Evolutionary conservation across 2,797 vertebrate species (phyloP).

Genomic region (Alouatta caraya): DNA sequence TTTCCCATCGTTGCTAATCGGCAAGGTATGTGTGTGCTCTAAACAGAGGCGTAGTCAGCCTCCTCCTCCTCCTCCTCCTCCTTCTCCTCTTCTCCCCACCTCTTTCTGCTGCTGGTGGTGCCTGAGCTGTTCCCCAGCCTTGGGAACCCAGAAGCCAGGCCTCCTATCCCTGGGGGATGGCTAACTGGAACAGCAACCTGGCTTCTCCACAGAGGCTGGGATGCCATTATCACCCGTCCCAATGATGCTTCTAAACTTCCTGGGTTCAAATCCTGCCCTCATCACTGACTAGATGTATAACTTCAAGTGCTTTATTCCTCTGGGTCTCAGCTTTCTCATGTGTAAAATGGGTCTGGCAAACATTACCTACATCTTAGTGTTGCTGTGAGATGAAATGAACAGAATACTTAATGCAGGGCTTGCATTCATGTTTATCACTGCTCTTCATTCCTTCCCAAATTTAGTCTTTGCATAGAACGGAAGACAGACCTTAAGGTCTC

Average conservation of each 20-base stretch:
- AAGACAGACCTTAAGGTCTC: background rate
- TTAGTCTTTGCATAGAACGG: background rate
- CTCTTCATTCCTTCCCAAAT: background rate
- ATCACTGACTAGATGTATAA: background rate
- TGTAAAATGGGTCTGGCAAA: background rate
- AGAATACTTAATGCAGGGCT: background rate
- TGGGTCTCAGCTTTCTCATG: background rate
- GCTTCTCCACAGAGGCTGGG: background rate
- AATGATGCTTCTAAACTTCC: fast-evolving
- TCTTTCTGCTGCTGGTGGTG: background rate
- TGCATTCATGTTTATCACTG: background rate
- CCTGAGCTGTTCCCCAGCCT: background rate
- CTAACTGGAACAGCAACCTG: background rate
- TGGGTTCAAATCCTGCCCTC: background rate
- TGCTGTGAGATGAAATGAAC: background rate
- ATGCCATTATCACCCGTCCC: background rate
- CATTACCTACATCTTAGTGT: background rate
- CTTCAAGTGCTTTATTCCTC: background rate
- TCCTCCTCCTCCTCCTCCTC: background rate
- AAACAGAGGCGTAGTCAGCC: background rate
- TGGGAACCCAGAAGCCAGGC: background rate
- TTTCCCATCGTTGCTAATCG: slow-evolving; percentile 59
- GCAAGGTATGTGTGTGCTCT: slow-evolving; percentile 60
- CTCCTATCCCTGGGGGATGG: background rate
- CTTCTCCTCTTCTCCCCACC: background rate